A percentile compares a stretch with the other conserved stretches of the same genome.
phyloP scores from a whole-genome alignment of 2,797 vertebrate species.

The Pseudomugil gertrudae region DNA sequence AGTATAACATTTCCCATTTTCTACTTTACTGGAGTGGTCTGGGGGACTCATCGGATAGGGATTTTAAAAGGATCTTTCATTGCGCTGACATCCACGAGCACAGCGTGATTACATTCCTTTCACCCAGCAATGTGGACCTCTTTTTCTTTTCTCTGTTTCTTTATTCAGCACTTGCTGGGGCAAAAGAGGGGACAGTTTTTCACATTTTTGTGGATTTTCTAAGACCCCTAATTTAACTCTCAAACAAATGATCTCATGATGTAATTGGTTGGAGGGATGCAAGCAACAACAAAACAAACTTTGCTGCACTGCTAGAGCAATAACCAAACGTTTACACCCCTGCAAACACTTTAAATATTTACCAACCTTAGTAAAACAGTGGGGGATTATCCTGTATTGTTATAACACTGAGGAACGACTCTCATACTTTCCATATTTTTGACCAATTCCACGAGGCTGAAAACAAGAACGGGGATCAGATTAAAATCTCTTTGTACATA shows the following conservation, averaged over 20 bases:
- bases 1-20: conserved; percentile 71
- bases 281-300: conserved; percentile 66
- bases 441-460: conserved; percentile 54
- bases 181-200: conserved; percentile 58
- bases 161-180: conserved; percentile 49
- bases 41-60: conserved; percentile 61
- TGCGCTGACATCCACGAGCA: conserved; percentile 49
- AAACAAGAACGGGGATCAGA: conserved; percentile 74
- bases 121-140: conserved; percentile 38
- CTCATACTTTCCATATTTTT: conserved; percentile 75
- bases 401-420: conserved; percentile 57
- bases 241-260: conserved; percentile 77
- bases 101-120: conserved; percentile 72
- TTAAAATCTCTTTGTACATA: conserved; percentile 82
- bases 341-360: conserved; percentile 77
- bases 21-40: conserved; percentile 63
- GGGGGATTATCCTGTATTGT: conserved; percentile 69
- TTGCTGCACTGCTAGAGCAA: conserved; percentile 45
- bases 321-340: conserved; percentile 74
- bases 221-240: conserved; percentile 75
- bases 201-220: conserved; percentile 75
- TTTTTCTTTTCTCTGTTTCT: background rate
- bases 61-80: conserved; percentile 62
- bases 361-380: conserved; percentile 73
- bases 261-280: conserved; percentile 64